Evolutionary conservation across 2,888 invertebrate genomes (phyloP), one percentile per base, ranked within the genome.

Genomic region (Holacanthella duospinosa): DNA sequence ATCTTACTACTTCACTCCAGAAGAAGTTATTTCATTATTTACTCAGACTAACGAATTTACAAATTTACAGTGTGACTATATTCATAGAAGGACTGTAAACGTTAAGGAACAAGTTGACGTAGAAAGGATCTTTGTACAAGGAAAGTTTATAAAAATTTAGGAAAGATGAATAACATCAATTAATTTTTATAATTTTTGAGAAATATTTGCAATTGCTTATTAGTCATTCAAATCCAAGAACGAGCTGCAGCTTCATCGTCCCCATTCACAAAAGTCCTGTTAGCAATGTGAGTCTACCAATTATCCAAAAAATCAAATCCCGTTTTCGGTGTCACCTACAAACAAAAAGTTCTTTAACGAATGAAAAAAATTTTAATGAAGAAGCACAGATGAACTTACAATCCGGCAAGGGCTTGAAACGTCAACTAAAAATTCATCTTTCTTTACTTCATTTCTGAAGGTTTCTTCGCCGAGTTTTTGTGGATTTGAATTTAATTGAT

Each of bases 61-160:
- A 71, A 80, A 85, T 1, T 70, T 84, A 0, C 79, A 79, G 61
- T 88, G 87, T 75, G 82, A 82, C 0, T 97, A 95, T 76, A 82
- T 97, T 1, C 85, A 92, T 74, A 80, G 94, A 36, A 82, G 92
- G 61, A 99, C 97, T 0, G 82, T 94, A 0, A 99, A 99, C 78
- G 82, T 87, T 61, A 95, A 96, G 75, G 93, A 96, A 79, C 87
- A 88, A 12, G 81, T 97, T 56, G 86, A 92, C 80, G 93, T 93
- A 0, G 89, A 89, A 0, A 83, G 97, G 67, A 87, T 93, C 73
- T 99, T 96, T 80, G 83, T 97, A 0, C 97, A 99, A 78, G 91
- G 86, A 2, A 90, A 70, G 57, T 71, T 71, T 69, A 48, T 64
- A 21, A 59, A 59, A 36, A 27, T 27, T 21, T 44, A 48, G 24